A percentile compares a stretch with the other conserved stretches of the same genome.
phyloP scores from a whole-genome alignment of 2,888 invertebrate species.

The Lacanobia oleracea region DNA sequence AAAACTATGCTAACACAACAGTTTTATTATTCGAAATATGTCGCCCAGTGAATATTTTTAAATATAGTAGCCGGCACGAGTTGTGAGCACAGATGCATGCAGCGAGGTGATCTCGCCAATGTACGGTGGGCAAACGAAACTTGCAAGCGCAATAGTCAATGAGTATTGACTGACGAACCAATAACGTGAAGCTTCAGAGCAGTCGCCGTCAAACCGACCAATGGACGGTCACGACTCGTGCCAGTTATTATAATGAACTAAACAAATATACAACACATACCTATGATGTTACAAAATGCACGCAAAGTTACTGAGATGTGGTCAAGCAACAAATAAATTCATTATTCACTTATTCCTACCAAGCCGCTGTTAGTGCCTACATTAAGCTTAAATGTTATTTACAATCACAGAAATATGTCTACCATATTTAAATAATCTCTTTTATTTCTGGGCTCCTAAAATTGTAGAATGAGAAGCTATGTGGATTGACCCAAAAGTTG shows the following conservation, averaged over 20 bases:
- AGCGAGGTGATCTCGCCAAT: no score
- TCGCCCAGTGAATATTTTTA: background rate
- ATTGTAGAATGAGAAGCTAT: background rate
- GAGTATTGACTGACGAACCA: no score
- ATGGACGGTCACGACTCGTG: no score
- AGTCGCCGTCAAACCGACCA: no score
- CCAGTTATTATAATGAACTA: background rate
- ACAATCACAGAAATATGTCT: constrained; percentile 71
- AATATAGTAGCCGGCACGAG: no score
- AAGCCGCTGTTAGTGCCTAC: constrained; percentile 56
- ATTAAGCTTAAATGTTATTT: constrained; percentile 56
- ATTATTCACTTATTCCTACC: constrained; percentile 36
- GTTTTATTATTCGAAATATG: background rate
- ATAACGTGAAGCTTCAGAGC: no score
- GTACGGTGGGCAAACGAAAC: no score
- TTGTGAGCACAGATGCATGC: no score
- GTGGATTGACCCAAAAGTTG: background rate
- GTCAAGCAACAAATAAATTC: constrained; percentile 20
- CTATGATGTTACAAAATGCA: constrained; percentile 28
- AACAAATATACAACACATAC: background rate
- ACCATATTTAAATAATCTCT: constrained; percentile 33
- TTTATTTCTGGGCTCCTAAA: background rate
- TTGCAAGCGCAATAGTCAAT: no score
- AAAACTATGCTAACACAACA: background rate
- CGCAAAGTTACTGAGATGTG: constrained; percentile 7